Conservation (phyloP, 1,140 invertebrate genomes). For the Tribolium madens region DNA sequence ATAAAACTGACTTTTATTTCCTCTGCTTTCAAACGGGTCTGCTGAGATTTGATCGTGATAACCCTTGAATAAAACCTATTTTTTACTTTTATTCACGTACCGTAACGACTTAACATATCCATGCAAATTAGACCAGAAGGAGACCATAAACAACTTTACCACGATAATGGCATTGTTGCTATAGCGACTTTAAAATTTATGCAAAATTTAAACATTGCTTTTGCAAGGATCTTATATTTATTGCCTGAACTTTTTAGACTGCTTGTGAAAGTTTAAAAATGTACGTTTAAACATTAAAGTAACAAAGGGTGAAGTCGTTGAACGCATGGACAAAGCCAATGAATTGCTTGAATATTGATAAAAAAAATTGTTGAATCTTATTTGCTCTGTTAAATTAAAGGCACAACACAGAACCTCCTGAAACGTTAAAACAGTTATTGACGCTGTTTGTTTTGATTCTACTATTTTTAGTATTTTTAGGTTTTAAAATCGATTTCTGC, state of each 20-base stretch:
- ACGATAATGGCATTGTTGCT: constrained; percentile 9
- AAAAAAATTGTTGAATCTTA: constrained; percentile 20
- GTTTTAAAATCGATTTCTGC: neutral
- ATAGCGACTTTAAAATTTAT: constrained; percentile 9
- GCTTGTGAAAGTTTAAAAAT: neutral
- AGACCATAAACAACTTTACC: neutral
- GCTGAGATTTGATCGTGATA: constrained; percentile 16
- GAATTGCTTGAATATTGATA: constrained; percentile 27
- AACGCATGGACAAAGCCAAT: constrained; percentile 17
- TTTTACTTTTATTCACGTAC: neutral
- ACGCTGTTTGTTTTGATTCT: neutral
- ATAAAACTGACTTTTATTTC: constrained; percentile 27
- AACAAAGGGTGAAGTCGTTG: constrained; percentile 17
- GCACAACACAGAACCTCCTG: neutral
- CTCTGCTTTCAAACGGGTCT: neutral
- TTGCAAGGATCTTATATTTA: constrained; percentile 9
- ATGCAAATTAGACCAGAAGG: constrained; percentile 10
- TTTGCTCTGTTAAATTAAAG: constrained; percentile 9
- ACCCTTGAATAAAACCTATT: constrained; percentile 13
- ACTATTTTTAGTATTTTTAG: neutral
- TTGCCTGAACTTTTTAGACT: constrained; percentile 1
- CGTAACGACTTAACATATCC: constrained; percentile 2
- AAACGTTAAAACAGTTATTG: neutral
- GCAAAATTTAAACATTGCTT: constrained; percentile 35
- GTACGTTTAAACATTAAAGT: constrained; percentile 13